phyloP scores from a whole-genome alignment of 2,113 vertebrate species.

The Tachuris rubrigastra region DNA sequence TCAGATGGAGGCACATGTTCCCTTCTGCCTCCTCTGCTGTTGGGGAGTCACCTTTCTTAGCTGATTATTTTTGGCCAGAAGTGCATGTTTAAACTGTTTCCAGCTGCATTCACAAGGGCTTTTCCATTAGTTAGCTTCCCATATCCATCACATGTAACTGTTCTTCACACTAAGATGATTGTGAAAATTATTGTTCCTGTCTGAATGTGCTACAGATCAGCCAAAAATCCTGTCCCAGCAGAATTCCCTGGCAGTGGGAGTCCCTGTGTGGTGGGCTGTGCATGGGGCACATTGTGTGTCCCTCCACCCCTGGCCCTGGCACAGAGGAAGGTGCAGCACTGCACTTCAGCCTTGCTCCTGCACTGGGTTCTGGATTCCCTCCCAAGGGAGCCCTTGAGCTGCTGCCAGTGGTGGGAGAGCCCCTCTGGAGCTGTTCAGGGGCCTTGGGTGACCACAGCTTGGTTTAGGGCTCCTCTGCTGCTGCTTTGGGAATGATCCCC shows the following conservation, averaged over 20 bases:
- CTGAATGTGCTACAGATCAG: neutral
- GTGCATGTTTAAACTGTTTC: neutral
- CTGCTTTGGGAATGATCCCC: neutral
- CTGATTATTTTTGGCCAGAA: neutral
- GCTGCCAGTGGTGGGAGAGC: accelerated
- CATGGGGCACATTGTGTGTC: neutral
- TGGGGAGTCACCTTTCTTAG: neutral
- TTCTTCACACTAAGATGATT: neutral
- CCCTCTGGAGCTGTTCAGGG: neutral
- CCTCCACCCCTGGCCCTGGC: neutral
- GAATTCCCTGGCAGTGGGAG: neutral
- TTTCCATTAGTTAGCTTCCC: neutral
- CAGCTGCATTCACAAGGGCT: neutral
- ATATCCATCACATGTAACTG: neutral
- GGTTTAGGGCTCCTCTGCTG: neutral
- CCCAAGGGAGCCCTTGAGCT: neutral
- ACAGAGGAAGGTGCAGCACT: neutral
- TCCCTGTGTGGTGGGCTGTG: neutral
- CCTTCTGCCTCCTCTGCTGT: neutral
- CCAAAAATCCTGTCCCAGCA: neutral
- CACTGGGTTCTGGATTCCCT: neutral
- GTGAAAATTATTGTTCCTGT: neutral
- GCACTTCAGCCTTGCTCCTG: neutral
- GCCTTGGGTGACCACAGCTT: neutral
- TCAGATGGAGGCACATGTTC: neutral